Conservation (phyloP, 2,113 vertebrate genomes). For the Sitta europaea region DNA sequence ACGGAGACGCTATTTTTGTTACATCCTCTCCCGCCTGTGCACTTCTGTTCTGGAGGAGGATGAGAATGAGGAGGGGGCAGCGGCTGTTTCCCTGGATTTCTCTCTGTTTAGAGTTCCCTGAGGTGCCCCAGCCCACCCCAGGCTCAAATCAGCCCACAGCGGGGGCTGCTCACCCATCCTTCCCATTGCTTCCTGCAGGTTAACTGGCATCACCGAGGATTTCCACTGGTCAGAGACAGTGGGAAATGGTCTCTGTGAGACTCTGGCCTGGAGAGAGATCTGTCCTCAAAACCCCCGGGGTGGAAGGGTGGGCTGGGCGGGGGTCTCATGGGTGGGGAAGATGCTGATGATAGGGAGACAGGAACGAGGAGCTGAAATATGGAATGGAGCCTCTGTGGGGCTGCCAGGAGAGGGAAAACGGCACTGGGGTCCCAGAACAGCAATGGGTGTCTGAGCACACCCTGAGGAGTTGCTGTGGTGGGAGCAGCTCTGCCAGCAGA, state of each 20-base stretch:
- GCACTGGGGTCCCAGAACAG: rapidly evolving
- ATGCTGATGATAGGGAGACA: neutral
- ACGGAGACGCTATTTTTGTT: slow-evolving; percentile 45
- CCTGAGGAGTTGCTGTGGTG: rapidly evolving
- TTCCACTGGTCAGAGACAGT: neutral
- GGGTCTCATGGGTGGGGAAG: rapidly evolving
- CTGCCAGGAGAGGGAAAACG: neutral
- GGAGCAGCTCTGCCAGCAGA: neutral
- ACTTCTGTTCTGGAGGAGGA: neutral
- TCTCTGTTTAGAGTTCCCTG: neutral
- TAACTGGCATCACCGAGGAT: neutral
- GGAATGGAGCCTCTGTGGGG: neutral
- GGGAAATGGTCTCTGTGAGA: neutral
- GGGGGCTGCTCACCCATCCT: rapidly evolving
- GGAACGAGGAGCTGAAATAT: neutral
- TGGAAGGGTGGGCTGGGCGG: neutral
- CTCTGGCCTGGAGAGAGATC: neutral
- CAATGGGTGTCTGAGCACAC: too few species aligned
- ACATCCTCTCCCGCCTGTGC: slow-evolving; percentile 24
- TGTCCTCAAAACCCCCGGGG: rapidly evolving
- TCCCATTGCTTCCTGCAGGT: neutral
- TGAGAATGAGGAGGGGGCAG: neutral
- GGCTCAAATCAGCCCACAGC: neutral
- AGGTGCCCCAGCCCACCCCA: neutral
- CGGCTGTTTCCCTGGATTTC: neutral